Percentiles rank a stretch among this genome's conserved stretches.
phyloP scores from a whole-genome alignment of 2,113 vertebrate species.

The Myotis davidii region DNA sequence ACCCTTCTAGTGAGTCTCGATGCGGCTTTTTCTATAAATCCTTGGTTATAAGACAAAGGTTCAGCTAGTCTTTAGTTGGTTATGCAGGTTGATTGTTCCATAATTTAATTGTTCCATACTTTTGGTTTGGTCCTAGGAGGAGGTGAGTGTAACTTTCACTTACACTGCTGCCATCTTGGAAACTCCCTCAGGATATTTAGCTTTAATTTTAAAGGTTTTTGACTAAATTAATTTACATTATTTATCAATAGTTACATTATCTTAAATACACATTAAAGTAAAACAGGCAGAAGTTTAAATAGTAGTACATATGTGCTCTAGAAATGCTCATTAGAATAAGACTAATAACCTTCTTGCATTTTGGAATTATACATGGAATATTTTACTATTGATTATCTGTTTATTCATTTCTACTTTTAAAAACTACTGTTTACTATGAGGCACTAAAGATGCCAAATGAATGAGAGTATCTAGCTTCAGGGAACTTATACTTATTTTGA shows the following conservation, averaged over 20 bases:
- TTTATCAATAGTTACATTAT: constrained; percentile 34
- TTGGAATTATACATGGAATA: background rate
- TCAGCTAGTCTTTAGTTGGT: background rate
- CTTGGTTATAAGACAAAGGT: background rate
- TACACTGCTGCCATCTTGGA: background rate
- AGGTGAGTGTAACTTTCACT: background rate
- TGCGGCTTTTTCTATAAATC: background rate
- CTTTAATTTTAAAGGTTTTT: constrained; percentile 16
- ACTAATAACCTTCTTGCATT: background rate
- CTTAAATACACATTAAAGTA: background rate
- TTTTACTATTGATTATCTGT: background rate
- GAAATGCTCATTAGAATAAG: constrained; percentile 16
- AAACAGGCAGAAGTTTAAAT: background rate
- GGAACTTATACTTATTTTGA: background rate
- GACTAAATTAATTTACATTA: constrained; percentile 10
- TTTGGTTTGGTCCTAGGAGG: background rate
- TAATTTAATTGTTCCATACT: background rate
- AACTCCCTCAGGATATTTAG: background rate
- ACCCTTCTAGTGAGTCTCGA: background rate
- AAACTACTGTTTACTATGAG: background rate
- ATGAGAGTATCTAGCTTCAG: background rate
- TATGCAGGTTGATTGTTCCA: background rate
- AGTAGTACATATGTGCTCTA: background rate
- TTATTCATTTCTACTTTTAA: constrained; percentile 32
- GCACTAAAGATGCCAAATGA: background rate